Evolutionary conservation across 2,797 vertebrate species (phyloP).

Genomic region (Sebastes kiyomatsui): DNA sequence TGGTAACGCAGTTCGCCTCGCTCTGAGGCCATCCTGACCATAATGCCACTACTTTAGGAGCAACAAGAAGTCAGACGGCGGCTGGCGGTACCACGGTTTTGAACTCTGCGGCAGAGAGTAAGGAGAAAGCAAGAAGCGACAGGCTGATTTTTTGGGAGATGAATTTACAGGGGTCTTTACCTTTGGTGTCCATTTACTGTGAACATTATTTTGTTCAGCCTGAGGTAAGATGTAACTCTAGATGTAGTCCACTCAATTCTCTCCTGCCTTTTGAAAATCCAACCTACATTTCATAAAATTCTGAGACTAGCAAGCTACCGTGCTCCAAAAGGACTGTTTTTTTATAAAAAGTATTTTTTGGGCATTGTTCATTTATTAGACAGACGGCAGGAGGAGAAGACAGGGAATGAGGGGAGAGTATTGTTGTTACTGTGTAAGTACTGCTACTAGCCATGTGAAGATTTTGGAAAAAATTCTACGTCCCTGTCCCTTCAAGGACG

Average conservation of each 20-base stretch:
- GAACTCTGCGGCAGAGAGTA: too few species aligned
- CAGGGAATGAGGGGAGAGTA: neutral
- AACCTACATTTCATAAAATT: conserved; percentile 2
- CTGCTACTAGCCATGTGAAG: neutral
- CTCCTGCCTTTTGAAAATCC: neutral
- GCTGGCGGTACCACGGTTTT: too few species aligned
- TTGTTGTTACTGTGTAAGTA: too few species aligned
- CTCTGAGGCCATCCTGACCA: too few species aligned
- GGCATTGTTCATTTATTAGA: neutral
- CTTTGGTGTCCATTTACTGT: neutral
- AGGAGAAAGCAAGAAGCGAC: neutral
- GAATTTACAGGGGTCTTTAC: neutral
- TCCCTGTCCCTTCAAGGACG: neutral
- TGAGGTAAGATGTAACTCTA: neutral
- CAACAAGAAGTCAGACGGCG: too few species aligned
- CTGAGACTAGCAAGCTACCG: neutral
- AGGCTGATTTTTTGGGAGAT: neutral
- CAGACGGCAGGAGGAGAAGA: neutral
- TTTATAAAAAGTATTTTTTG: neutral
- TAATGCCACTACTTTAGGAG: too few species aligned
- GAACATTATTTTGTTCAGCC: conserved; percentile 3
- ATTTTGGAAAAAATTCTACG: neutral
- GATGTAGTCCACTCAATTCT: neutral
- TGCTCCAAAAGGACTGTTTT: neutral
- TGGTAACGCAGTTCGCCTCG: too few species aligned